Evolutionary conservation across 2,888 invertebrate genomes (phyloP).

Genomic region (Endomychus coccineus): DNA sequence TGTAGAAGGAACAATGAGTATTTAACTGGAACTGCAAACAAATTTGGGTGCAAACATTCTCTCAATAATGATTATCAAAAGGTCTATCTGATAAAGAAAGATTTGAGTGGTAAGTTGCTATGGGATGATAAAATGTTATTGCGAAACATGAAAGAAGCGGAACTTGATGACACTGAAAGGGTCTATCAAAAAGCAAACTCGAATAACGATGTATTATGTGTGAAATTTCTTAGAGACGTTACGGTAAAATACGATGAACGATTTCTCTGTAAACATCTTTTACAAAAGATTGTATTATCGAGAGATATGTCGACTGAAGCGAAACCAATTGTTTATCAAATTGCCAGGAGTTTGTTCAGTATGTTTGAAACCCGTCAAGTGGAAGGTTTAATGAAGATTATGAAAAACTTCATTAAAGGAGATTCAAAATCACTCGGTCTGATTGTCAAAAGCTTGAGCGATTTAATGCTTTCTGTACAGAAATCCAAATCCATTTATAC

Average conservation of each 20-base stretch:
- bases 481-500: not conserved
- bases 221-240: too few relatives aligned
- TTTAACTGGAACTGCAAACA: constrained; percentile 1
- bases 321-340: constrained; percentile 2
- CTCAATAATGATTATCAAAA: constrained; percentile 7
- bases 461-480: constrained; percentile 1
- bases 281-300: not conserved
- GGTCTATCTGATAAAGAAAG: constrained; percentile 6
- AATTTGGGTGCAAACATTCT: constrained; percentile 6
- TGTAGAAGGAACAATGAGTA: constrained; percentile 3
- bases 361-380: constrained; percentile 10
- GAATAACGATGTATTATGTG: too few relatives aligned
- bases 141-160: constrained; percentile 3
- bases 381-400: constrained; percentile 5
- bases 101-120: constrained; percentile 9
- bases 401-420: constrained; percentile 10
- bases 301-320: not conserved
- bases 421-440: not conserved
- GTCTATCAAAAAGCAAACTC: too few relatives aligned
- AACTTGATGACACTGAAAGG: too few relatives aligned
- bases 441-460: constrained; percentile 6
- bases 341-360: constrained; percentile 9
- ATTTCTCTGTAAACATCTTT: constrained; percentile 6
- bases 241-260: constrained; percentile 8
- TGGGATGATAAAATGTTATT: constrained; percentile 8